phyloP scores from a whole-genome alignment of 2,113 vertebrate species.

The Lagopus leucura region DNA sequence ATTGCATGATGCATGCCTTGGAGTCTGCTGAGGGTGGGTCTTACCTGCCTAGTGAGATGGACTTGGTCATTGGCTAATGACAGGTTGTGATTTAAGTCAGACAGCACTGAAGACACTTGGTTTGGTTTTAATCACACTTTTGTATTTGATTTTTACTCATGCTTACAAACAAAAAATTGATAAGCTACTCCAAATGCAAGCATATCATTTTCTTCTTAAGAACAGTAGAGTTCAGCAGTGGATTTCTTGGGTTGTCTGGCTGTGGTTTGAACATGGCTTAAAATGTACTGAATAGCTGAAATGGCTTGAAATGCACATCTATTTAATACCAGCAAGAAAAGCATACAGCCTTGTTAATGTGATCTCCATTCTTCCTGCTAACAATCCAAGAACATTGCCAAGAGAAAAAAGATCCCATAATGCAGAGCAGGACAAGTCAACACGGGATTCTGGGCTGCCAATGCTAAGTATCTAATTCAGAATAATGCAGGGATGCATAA shows the following conservation, averaged over 20 bases:
- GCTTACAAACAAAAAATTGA: background rate
- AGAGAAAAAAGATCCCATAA: background rate
- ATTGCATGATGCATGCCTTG: background rate
- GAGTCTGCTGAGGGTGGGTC: background rate
- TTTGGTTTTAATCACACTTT: background rate
- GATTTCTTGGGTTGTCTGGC: background rate
- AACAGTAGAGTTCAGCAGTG: background rate
- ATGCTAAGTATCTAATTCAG: background rate
- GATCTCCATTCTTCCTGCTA: constrained; percentile 20
- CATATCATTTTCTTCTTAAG: background rate
- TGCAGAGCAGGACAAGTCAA: background rate
- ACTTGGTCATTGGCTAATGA: background rate
- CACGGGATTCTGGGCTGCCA: background rate
- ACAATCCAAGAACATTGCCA: background rate
- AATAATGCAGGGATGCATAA: background rate
- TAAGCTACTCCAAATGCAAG: background rate
- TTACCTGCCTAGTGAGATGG: background rate
- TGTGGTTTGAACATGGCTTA: background rate
- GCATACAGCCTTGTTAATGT: background rate
- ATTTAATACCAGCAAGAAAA: constrained; percentile 31
- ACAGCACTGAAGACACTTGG: background rate
- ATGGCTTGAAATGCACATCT: background rate
- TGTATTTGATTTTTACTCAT: background rate
- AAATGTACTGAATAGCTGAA: constrained; percentile 4
- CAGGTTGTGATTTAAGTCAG: background rate